Base-by-base conservation (phyloP, 2,888 invertebrate genomes). In the Diplazon laetatorius region DNA sequence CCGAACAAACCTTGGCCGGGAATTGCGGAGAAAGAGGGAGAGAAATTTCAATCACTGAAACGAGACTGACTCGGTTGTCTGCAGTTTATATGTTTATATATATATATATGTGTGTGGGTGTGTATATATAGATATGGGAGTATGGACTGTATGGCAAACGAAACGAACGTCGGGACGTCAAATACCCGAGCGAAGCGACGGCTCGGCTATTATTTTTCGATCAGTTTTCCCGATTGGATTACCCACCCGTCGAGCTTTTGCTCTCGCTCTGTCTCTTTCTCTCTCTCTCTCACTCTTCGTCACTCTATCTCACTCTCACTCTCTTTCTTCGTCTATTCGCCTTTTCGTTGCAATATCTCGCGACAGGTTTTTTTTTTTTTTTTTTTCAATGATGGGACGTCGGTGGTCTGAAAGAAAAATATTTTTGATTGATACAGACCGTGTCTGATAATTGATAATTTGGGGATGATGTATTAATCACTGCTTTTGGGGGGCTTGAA, bases 151-250 rank as follows among this genome's bases (percentile, higher is more conserved):
- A 68, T 20, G 37, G 20, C 57, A 39, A 65, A 50, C 63, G 50
- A 50, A 48, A 44, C 48, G 63, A 76, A 65, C 16, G 48, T 63
- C 66, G 66, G 57, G 72, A 76, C 59, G 59, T 60, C 72, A 30
- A 39, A 74, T 71, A 44, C 48, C 62, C 65, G 69, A 69, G 59
- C 70, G 69, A 75, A 71, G 66, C 80, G 66, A 68, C 42, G 60
- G 70, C 85, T 37, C 72, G 82, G 84, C 87, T 86, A 89, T 90
- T 90, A 89, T 90, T 89, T 89, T 89, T 88, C 90, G 87, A 91
- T 90, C 90, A 88, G 87, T 87, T 88, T 88, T 87, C 85, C 88
- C 87, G 89, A 91, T 91, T 90, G 88, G 86, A 90, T 91, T 90
- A 89, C 81, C 82, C 76, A 81, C 80, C 82, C 82, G 73, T 71